Conservation (phyloP, 1,140 invertebrate genomes). For the Diachasma alloeum region DNA sequence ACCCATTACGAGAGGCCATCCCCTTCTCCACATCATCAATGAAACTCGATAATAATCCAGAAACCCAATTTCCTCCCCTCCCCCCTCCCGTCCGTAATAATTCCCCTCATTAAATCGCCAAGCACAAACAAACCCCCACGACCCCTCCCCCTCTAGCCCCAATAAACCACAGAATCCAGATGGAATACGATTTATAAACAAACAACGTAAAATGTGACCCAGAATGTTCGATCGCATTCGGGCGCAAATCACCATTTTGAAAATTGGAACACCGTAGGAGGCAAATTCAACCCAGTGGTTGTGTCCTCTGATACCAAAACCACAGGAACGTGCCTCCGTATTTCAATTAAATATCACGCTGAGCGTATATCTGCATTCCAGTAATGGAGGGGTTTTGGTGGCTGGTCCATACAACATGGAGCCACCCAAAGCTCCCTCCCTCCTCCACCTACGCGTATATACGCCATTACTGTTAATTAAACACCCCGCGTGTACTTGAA, state of each 20-base stretch:
- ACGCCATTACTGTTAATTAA: conserved; percentile 36
- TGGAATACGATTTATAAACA: neutral
- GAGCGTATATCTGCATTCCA: conserved; percentile 48
- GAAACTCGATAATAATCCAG: neutral
- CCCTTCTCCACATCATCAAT: neutral
- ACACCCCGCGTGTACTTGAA: conserved; percentile 15
- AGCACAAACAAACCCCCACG: neutral
- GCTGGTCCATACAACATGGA: conserved; percentile 3
- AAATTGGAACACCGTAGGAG: neutral
- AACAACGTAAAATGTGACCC: neutral
- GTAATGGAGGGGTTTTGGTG: conserved; percentile 32
- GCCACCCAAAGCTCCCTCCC: neutral
- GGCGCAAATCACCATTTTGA: neutral
- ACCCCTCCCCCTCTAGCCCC: neutral
- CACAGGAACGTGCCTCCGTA: conserved; percentile 42
- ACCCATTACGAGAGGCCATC: neutral
- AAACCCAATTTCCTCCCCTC: neutral
- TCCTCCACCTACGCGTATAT: conserved; percentile 18
- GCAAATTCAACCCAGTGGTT: neutral
- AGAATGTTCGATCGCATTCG: neutral
- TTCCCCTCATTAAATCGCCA: neutral
- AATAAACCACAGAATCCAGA: neutral
- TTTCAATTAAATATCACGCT: conserved; percentile 51
- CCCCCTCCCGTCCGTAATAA: neutral
- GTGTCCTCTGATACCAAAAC: conserved; percentile 5